Conservation (phyloP, 2,113 vertebrate species). For the Eptesicus fuscus region DNA sequence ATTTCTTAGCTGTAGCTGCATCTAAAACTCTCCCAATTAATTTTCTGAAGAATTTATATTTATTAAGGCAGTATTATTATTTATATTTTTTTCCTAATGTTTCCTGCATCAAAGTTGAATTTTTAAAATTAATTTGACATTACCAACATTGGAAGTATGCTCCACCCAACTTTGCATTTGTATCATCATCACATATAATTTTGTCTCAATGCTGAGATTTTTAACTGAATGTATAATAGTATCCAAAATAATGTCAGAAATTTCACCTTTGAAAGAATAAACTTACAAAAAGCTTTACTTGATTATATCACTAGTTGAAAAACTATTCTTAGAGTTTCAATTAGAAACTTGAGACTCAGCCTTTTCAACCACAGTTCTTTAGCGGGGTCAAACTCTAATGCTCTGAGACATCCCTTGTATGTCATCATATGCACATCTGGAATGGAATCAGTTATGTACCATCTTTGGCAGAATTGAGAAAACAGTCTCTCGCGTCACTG, state of each 20-base stretch:
- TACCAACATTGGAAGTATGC: background rate
- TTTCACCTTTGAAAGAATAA: background rate
- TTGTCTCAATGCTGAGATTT: background rate
- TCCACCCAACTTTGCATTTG: background rate
- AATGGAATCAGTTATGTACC: background rate
- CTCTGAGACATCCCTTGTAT: background rate
- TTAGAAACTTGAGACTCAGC: background rate
- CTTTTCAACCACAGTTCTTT: background rate
- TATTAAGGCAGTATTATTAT: background rate
- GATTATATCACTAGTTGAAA: background rate
- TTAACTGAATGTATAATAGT: background rate
- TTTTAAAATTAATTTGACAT: background rate
- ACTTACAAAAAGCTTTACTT: conserved; percentile 9
- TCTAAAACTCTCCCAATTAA: background rate
- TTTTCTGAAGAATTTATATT: background rate
- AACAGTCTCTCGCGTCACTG: background rate
- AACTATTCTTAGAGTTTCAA: background rate
- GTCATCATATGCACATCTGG: background rate
- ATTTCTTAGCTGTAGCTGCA: background rate
- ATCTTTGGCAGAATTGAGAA: background rate
- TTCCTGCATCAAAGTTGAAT: background rate
- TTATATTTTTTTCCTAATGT: background rate
- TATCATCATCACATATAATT: background rate
- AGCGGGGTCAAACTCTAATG: background rate
- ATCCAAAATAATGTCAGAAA: background rate